Conservation (phyloP, 1,140 invertebrate species). For the Drosophila yakuba region DNA sequence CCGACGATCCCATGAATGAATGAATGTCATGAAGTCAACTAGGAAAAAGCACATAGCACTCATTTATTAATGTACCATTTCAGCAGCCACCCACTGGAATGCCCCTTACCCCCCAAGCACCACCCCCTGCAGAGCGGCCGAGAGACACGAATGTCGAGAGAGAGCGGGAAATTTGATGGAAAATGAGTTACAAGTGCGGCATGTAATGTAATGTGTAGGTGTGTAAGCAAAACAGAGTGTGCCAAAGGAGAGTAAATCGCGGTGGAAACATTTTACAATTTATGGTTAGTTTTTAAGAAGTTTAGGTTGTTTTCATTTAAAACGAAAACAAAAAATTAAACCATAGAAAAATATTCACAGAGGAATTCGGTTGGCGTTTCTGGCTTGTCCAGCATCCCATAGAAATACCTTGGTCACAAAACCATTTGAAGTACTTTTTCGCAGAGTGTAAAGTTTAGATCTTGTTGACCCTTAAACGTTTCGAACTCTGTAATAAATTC, state of each 20-base stretch:
- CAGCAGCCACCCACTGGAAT: slow-evolving; percentile 12
- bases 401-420: too few species aligned
- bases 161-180: slow-evolving; percentile 9
- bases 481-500: slow-evolving; percentile 69
- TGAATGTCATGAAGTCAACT: slow-evolving; percentile 82
- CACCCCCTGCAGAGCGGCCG: background rate
- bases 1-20: slow-evolving; percentile 69
- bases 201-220: background rate
- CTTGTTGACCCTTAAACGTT: slow-evolving; percentile 11
- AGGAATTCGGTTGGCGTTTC: too few species aligned
- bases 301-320: too few species aligned
- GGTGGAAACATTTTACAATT: too few species aligned
- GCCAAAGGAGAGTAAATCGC: too few species aligned
- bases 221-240: too few species aligned
- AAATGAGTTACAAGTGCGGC: background rate
- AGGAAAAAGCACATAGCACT: slow-evolving; percentile 81
- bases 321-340: too few species aligned
- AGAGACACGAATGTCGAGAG: slow-evolving; percentile 18
- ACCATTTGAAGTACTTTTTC: too few species aligned
- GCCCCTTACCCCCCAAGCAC: background rate
- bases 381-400: too few species aligned
- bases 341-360: too few species aligned
- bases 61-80: slow-evolving; percentile 81
- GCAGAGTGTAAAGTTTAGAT: too few species aligned
- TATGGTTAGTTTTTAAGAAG: too few species aligned